Conservation (phyloP, 2,797 vertebrate species). For the Synaphobranchus kaupii region DNA sequence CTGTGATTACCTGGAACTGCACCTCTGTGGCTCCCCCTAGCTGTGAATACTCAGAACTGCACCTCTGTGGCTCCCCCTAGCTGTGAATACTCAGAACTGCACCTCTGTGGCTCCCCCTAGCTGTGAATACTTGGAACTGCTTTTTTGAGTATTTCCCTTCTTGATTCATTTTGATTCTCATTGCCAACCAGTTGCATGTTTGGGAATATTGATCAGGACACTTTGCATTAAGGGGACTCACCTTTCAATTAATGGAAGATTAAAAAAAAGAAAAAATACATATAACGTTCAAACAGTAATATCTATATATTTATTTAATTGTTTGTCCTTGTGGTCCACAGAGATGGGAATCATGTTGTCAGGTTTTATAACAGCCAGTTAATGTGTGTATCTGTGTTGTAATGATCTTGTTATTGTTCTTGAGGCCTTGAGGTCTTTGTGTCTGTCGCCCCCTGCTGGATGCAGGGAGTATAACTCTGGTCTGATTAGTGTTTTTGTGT, state of each 20-base stretch:
- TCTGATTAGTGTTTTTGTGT: background rate
- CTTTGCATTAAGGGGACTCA: slow-evolving; percentile 41
- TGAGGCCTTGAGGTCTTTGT: slow-evolving; percentile 39
- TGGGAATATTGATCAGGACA: slow-evolving; percentile 36
- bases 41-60: slow-evolving; percentile 36
- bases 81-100: slow-evolving; percentile 37
- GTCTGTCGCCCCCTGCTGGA: slow-evolving; percentile 34
- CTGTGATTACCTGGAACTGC: background rate
- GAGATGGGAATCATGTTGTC: slow-evolving; percentile 16
- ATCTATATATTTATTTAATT: slow-evolving; percentile 25
- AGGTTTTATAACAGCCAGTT: slow-evolving; percentile 27
- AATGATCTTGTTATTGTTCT: slow-evolving; percentile 45
- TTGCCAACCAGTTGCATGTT: slow-evolving; percentile 52
- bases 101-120: slow-evolving; percentile 33
- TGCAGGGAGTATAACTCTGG: slow-evolving; percentile 13
- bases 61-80: slow-evolving; percentile 33
- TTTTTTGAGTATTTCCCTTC: slow-evolving; percentile 27
- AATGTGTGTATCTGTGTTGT: slow-evolving; percentile 43
- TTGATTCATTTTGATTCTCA: slow-evolving; percentile 27
- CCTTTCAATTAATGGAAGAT: slow-evolving; percentile 37
- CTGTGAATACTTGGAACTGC: slow-evolving; percentile 37
- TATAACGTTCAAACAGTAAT: slow-evolving; percentile 24
- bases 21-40: slow-evolving; percentile 28
- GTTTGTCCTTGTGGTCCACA: slow-evolving; percentile 6
- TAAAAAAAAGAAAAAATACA: slow-evolving; percentile 22